These are phyloP conservation scores for Orientallactaga sibirica DNA, from an alignment of 2,797 vertebrate genomes.

Conservation along the genomic window DNA sequence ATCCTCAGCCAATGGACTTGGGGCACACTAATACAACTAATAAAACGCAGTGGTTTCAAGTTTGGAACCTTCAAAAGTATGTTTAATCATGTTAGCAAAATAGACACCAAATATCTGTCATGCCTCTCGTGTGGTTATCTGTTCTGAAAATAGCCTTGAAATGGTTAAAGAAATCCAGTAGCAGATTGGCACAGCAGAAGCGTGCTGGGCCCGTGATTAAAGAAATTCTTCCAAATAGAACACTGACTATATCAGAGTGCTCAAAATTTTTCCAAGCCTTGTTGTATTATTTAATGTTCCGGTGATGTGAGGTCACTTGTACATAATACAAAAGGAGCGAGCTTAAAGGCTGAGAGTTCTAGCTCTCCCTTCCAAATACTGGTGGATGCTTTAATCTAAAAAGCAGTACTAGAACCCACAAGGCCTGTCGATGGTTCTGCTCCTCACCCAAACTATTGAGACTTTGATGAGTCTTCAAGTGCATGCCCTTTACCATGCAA, in stretches of 20 bases:
- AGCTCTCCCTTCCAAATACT: not conserved
- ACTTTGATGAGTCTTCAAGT: not conserved
- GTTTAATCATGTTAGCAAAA: conserved; percentile 25
- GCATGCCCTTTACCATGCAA: accelerated
- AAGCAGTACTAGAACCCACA: not conserved
- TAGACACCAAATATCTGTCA: not conserved
- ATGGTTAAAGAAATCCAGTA: not conserved
- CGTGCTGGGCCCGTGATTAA: not conserved
- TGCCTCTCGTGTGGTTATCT: not conserved
- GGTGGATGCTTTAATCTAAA: not conserved
- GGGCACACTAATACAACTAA: not conserved
- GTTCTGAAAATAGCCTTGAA: not conserved
- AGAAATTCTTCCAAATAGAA: not conserved
- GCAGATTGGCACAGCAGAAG: too few relatives aligned
- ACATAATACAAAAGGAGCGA: not conserved
- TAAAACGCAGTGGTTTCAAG: not conserved
- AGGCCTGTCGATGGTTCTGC: not conserved
- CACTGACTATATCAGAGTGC: not conserved
- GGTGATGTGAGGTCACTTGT: not conserved
- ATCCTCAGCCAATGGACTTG: not conserved
- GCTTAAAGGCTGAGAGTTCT: not conserved
- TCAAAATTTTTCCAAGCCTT: not conserved
- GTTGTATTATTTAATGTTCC: not conserved
- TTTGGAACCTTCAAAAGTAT: conserved; percentile 42
- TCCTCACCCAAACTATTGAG: not conserved